Base-by-base conservation (phyloP, 1,140 invertebrate genomes). In the Ooceraea biroi region DNA sequence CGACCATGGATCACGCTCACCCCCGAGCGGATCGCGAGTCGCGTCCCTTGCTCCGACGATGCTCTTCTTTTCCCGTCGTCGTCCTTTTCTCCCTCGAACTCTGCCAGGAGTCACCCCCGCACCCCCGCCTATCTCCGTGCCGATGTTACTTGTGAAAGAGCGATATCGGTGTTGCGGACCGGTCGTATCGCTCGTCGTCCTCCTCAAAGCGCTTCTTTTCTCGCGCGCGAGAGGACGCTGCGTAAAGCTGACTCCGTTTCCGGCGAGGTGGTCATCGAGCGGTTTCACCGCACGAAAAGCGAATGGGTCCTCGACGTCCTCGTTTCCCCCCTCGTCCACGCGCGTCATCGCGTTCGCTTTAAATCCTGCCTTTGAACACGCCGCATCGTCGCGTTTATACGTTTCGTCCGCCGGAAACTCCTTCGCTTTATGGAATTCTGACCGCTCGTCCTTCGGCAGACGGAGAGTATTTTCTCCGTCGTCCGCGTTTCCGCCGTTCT, bases 341-440 rank as follows among this genome's bases (percentile, higher is more conserved):
- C n/a, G 19, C 30, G 12, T 22, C 10, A 44, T 30, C 55, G 48
- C 19, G 44, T 50, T 57, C 44, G 69, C 41, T 57, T 69, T 57
- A 57, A 80, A 46, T 57, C 76, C 65, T n/a, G 25, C 1, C 52
- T 80, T 69, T 71, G 41, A 80, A 48, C 44, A 46, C 19, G 1
- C n/a, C 17, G n/a, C 52, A 19, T 57, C 50, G 22, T 57, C 11
- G 14, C 50, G 65, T 44, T 69, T 44, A 7, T 57, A 17, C 12
- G 22, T 27, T 55, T 57, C 2, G 65, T 1, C 11, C 30, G 36
- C 8, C 52, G 25, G 36, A 57, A 69, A 46, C 36, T 58, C 25
- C 17, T 10, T 17, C 11, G 22, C 12, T 69, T 78, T 68, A 55
- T 57, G 55, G 17, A 63, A 78, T 69, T n/a, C 52, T 19, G 36